Evolutionary conservation across 1,140 invertebrate genomes (phyloP), one percentile per base, ranked within the genome.

Genomic region (Rhopalosiphum maidis): DNA sequence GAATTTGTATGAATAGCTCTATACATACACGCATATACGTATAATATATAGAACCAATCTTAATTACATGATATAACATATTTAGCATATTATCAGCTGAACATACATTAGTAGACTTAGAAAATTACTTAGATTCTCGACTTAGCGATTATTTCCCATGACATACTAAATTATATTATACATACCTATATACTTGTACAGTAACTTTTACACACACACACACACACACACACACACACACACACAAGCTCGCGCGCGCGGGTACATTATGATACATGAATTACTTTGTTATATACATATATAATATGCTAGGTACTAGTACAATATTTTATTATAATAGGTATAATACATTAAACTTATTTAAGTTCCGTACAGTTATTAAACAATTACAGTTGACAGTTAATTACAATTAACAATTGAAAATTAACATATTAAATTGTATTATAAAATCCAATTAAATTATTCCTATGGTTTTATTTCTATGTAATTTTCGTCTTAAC

Each of bases 121-220:
- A 85, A 25, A 85, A 85, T 85, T 43, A 85, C 23, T 85, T 85
- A 85, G 83, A 77, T 77, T 77, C n/a, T 77, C 41, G 41, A 85
- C 83, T 85, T 41, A 41, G 23, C 41, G 83, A 85, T 41, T 85
- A 77, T 77, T 77, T n/a, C 15, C 60, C 60, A 15, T n/a, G 60
- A 46, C 11, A 15, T n/a, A n/a, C 30, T 35, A 77, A n/a, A 77
- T n/a, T 77, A 77, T 68, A 68, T 41, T 41, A 41, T 41, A 41
- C n/a, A 68, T n/a, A 48, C n/a, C n/a, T 77, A 30, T 30, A 18
- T 21, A 4, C 15, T n/a, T 77, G 15, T n/a, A 77, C n/a, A 77
- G 60, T 77, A 77, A 77, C 11, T 77, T 77, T 15, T n/a, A 35
- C 15, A 68, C 60, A 68, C 30, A 68, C 30, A 68, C 55, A 60